Evolutionary conservation across 1,140 invertebrate species (phyloP).

Genomic region (Meloidogyne floridensis): DNA sequence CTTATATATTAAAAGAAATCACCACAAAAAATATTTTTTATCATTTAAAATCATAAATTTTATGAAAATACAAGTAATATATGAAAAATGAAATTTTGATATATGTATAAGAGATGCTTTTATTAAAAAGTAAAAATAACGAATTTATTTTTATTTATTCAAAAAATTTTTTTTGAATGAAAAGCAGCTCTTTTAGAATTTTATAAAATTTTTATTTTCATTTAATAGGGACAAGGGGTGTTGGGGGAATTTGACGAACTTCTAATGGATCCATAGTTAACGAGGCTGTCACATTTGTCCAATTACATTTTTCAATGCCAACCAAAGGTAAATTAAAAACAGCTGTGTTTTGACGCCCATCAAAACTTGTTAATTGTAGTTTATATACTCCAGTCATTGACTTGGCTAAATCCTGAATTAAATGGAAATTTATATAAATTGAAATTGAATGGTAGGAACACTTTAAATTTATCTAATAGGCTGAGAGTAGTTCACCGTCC

Average conservation of each 20-base stretch:
- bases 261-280: conserved; percentile 29
- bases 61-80: no score
- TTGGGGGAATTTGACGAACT: conserved; percentile 17
- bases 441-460: no score
- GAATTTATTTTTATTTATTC: no score
- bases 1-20: no score
- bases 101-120: no score
- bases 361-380: conserved; percentile 22
- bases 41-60: no score
- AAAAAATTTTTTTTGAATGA: not conserved
- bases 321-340: conserved; percentile 29
- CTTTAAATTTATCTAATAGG: no score
- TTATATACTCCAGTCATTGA: conserved; percentile 28
- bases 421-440: not conserved
- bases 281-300: conserved; percentile 19
- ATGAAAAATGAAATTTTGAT: no score
- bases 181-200: not conserved
- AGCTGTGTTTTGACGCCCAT: conserved; percentile 23
- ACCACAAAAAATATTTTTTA: no score
- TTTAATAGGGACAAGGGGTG: conserved; percentile 28
- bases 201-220: conserved; percentile 12
- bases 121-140: no score
- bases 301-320: conserved; percentile 31
- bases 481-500: no score
- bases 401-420: conserved; percentile 18